Conservation (phyloP, 2,797 vertebrate species). For the Petrocephalus schoutedeni region DNA sequence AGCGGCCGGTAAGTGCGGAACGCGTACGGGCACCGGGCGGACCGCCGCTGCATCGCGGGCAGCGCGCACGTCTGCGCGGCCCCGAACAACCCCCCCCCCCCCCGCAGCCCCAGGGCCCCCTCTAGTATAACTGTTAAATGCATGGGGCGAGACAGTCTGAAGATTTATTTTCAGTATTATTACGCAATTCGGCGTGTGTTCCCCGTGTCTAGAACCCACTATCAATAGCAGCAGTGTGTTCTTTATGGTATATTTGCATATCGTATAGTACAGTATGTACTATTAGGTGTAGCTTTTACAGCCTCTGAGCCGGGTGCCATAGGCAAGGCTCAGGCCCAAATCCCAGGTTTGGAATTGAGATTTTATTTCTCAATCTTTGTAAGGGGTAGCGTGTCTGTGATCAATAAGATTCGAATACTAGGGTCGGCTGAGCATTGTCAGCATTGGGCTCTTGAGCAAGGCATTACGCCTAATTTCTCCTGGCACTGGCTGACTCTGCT, state of each 20-base stretch:
- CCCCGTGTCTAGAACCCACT: background rate
- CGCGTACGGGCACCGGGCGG: background rate
- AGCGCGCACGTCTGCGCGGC: background rate
- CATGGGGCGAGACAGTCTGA: background rate
- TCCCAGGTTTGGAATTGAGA: background rate
- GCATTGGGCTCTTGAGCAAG: background rate
- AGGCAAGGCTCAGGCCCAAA: background rate
- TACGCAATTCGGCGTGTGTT: background rate
- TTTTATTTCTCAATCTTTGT: background rate
- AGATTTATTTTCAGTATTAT: background rate
- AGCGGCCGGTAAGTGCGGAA: constrained; percentile 51
- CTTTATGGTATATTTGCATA: background rate
- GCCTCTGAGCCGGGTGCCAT: background rate
- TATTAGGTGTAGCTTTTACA: background rate
- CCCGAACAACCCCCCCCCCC: background rate
- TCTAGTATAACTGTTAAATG: background rate
- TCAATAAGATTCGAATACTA: background rate
- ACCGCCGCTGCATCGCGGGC: background rate
- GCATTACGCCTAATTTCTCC: background rate
- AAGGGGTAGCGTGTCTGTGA: background rate
- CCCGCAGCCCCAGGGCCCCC: background rate
- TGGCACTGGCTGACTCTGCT: background rate
- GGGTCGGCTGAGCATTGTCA: background rate
- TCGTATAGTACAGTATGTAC: background rate
- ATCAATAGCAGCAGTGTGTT: background rate